Evolutionary conservation across 1,140 invertebrate genomes (phyloP).

Genomic region (Heliconius congener): DNA sequence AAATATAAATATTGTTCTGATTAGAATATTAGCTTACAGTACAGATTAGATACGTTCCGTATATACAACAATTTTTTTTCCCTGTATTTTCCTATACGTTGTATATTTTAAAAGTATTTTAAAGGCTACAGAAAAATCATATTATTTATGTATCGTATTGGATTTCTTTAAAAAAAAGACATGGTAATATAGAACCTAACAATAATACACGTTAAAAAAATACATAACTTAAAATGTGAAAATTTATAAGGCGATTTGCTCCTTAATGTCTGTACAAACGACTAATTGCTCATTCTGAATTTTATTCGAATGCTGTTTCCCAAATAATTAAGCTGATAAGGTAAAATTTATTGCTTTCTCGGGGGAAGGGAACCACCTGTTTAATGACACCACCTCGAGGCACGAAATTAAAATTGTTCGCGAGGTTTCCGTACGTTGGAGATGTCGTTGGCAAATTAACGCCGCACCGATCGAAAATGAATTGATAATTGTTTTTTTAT

Average conservation of each 20-base stretch:
- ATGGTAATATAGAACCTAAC: too few relatives aligned
- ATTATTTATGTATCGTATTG: too few relatives aligned
- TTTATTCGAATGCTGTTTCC: constrained; percentile 53
- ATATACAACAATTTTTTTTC: too few relatives aligned
- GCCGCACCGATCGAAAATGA: constrained; percentile 6
- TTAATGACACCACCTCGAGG: constrained; percentile 38
- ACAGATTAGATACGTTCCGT: too few relatives aligned
- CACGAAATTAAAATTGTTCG: constrained; percentile 38
- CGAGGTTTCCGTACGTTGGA: constrained; percentile 17
- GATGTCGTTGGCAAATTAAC: constrained; percentile 22
- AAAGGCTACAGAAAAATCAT: too few relatives aligned
- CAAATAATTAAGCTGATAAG: constrained; percentile 62
- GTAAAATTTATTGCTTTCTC: constrained; percentile 59
- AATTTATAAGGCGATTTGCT: neutral
- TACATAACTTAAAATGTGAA: neutral
- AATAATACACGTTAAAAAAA: too few relatives aligned
- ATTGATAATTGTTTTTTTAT: neutral
- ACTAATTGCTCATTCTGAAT: constrained; percentile 58
- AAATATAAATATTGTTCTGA: too few relatives aligned
- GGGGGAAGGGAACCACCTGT: constrained; percentile 40
- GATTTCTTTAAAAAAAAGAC: too few relatives aligned
- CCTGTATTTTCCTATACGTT: too few relatives aligned
- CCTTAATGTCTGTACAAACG: constrained; percentile 12
- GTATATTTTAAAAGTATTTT: too few relatives aligned
- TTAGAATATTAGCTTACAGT: too few relatives aligned